phyloP scores from a whole-genome alignment of 2,797 vertebrate species.

The Intellagama lesueurii region DNA sequence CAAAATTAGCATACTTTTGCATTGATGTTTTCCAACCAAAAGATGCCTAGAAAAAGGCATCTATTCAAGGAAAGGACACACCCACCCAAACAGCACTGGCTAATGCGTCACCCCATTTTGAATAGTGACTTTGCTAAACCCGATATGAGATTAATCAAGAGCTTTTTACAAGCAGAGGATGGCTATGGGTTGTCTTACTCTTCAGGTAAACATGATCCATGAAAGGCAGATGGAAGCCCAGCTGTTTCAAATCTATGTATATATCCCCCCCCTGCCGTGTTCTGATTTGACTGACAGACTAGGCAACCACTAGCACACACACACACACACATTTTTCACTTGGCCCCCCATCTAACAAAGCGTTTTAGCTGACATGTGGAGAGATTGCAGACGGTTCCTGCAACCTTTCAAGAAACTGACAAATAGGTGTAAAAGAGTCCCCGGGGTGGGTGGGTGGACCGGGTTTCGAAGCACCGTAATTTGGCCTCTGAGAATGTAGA shows the following conservation, averaged over 20 bases:
- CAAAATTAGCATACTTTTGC: too few relatives aligned
- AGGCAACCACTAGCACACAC: background rate
- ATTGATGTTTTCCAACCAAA: too few relatives aligned
- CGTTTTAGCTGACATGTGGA: conserved; percentile 37
- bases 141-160: background rate
- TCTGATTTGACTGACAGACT: background rate
- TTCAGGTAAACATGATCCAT: background rate
- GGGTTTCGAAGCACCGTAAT: conserved; percentile 24
- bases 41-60: too few relatives aligned
- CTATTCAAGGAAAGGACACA: too few relatives aligned
- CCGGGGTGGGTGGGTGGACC: conserved; percentile 19
- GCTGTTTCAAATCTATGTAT: background rate
- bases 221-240: background rate
- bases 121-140: background rate
- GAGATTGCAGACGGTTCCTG: conserved; percentile 26
- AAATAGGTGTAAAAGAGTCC: conserved; percentile 49
- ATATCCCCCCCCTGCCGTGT: background rate
- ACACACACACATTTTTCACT: background rate
- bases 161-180: background rate
- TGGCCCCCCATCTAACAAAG: background rate
- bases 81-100: too few relatives aligned
- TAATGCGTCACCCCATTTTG: background rate
- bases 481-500: conserved; percentile 55
- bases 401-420: conserved; percentile 59
- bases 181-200: background rate